Conservation (phyloP, 1,140 invertebrate genomes). For the Drosophila willistoni region DNA sequence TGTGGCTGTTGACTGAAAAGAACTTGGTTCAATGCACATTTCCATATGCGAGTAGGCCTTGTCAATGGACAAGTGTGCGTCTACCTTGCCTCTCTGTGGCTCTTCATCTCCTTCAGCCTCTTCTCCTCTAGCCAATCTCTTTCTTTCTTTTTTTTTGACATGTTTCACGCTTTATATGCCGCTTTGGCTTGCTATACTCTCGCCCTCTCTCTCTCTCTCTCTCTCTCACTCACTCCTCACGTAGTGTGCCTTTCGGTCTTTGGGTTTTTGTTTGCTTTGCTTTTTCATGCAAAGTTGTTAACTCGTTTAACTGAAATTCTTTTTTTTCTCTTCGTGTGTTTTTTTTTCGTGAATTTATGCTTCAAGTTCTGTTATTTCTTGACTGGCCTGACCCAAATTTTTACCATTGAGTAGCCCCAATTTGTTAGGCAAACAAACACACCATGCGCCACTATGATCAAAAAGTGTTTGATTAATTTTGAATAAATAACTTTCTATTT, state of each 20-base stretch:
- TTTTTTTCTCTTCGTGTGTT: conserved; percentile 21
- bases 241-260: conserved; percentile 37
- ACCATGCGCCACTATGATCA: conserved; percentile 24
- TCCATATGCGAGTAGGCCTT: conserved; percentile 36
- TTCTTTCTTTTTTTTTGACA: conserved; percentile 42
- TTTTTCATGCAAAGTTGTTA: conserved; percentile 79
- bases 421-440: conserved; percentile 59
- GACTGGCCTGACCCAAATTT: conserved; percentile 68
- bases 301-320: conserved; percentile 68
- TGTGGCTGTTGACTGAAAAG: conserved; percentile 28
- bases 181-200: not conserved
- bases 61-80: conserved; percentile 27
- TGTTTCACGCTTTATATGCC: conserved; percentile 35
- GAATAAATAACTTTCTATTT: conserved; percentile 47
- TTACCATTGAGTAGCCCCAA: conserved; percentile 50
- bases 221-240: too few species aligned
- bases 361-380: conserved; percentile 74
- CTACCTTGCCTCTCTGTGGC: conserved; percentile 35
- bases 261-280: conserved; percentile 69
- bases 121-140: not conserved
- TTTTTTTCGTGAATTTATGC: conserved; percentile 48
- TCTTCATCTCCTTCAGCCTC: conserved; percentile 6
- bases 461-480: conserved; percentile 45
- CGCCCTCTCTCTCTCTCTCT: not conserved
- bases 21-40: conserved; percentile 64